Base-by-base conservation (phyloP, 2,888 invertebrate species). In the Ormyrus pomaceus region DNA sequence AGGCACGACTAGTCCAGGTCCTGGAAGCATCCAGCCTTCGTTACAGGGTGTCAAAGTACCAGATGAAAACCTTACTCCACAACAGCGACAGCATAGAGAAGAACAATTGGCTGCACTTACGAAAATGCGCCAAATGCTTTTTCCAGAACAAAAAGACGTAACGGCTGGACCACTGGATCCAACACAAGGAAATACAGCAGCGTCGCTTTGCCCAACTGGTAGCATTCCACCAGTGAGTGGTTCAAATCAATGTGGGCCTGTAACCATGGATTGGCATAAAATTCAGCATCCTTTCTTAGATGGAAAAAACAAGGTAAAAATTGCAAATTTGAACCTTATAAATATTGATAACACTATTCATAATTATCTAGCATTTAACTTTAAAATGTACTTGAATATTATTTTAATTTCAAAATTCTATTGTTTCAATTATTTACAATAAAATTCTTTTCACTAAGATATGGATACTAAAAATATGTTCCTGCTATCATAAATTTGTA, bases 31-130 rank as follows among this genome's bases (percentile, higher is more conserved):
- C 85, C 93, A 93, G 85, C 94, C 94, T 87, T 94, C 94, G 46
- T 88, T 94, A 83, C 94, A 94, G 91, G 94, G 93, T 85, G 96
- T 97, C 66, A 97, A 98, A 93, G 96, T 98, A 88, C 97, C 97
- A 85, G 97, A 97, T 91, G 98, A 98, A 92, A 98, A 98, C 91
- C 92, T 99, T 86, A 99, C 99, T 74, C 98, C 98, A 55, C 97
- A 98, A 90, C 98, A 99, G 90, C 94, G 97, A 76, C 97, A 97
- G 83, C 97, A 98, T 89, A 94, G 99, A 81, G 98, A 98, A 91
- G 97, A 97, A 87, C 96, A 98, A 87, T 92, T 99, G 70, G 98
- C 98, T 6, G 97, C 96, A 81, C 93, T 99, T 82, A 92, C 96
- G 82, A 97, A 98, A 92, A 97, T 98, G 95, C 96, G 98, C 86